phyloP scores from a whole-genome alignment of 2,888 invertebrate genomes.

The Andricus quercusramuli region DNA sequence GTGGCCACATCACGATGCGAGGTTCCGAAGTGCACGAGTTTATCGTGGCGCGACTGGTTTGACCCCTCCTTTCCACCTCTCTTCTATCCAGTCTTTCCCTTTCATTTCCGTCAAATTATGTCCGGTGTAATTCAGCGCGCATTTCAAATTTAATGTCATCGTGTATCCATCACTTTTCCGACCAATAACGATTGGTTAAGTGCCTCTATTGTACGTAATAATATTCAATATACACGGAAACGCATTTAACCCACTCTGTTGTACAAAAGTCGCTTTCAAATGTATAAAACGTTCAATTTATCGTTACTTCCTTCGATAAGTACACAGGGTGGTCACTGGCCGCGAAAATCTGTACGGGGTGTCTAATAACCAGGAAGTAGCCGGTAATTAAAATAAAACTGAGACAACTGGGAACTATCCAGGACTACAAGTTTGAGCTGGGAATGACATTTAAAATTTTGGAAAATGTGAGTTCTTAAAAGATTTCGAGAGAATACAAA shows the following conservation, averaged over 20 bases:
- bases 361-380: too few species aligned
- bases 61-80: slow-evolving; percentile 29
- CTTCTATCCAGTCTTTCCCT: slow-evolving; percentile 34
- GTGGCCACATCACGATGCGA: slow-evolving; percentile 38
- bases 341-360: too few species aligned
- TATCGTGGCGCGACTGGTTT: slow-evolving; percentile 32
- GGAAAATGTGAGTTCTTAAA: too few species aligned
- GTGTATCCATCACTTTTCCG: slow-evolving; percentile 40
- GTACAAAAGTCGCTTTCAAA: neutral
- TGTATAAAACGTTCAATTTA: slow-evolving; percentile 3
- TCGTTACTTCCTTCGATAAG: neutral
- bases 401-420: too few species aligned
- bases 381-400: too few species aligned
- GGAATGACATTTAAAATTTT: too few species aligned
- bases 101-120: slow-evolving; percentile 40
- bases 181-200: slow-evolving; percentile 39
- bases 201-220: slow-evolving; percentile 26
- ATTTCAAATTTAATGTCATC: slow-evolving; percentile 39
- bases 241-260: neutral
- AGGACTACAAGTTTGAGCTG: too few species aligned
- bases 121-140: slow-evolving; percentile 37
- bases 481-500: too few species aligned
- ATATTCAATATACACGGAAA: slow-evolving; percentile 23
- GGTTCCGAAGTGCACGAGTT: slow-evolving; percentile 33
- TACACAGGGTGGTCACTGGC: neutral